Evolutionary conservation across 37 sponge, comb jelly and placozoan species (phyloP), one percentile per base, ranked within the genome.

Genomic region (Ianthella basta): DNA sequence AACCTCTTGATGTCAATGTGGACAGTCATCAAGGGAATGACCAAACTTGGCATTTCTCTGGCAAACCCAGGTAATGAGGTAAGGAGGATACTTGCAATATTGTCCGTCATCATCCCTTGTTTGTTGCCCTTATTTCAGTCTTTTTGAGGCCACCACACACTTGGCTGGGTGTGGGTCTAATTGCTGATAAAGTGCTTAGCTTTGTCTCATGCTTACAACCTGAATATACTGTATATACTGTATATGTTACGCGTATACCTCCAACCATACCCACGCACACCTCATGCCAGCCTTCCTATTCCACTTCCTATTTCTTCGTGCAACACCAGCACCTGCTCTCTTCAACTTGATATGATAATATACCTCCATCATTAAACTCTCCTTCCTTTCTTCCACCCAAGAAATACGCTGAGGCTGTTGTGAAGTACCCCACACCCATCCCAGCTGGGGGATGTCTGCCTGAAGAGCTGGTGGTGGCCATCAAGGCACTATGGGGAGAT

Each of bases 1-100:
- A 98, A 98, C 74, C 87, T 98, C 25, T 69, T 90, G 0, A 66
- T 87, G 23, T 98, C 99, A n/a, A 94, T 98, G 92, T 2, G 70
- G 56, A 95, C 92, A 23, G 95, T 98, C 18, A 72, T 96, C 4
- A 92, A 85, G 12, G 90, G 83, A 41, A 94, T 96, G 95, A 92
- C 84, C 23, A 90, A 75, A 33, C 88, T 98, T 1, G 86, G 90
- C 2, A 91, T 98, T 60, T 40, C 72, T 8, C 89, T 88, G 27
- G 79, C 59, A 15, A 72, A 89, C 36, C 89, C 80, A 32, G 53
- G 80, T 20, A 97, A 88, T 83, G 41, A 88, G 94, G 97, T 93
- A 69, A 65, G 60, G 12, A 33, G 35, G 19, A n/a, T 60, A 6
- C 35, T 33, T 55, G 32, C 29, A 23, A 4, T 5, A 12, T 3